phyloP scores from a whole-genome alignment of 1,140 invertebrate species.

The Drosophila triauraria region DNA sequence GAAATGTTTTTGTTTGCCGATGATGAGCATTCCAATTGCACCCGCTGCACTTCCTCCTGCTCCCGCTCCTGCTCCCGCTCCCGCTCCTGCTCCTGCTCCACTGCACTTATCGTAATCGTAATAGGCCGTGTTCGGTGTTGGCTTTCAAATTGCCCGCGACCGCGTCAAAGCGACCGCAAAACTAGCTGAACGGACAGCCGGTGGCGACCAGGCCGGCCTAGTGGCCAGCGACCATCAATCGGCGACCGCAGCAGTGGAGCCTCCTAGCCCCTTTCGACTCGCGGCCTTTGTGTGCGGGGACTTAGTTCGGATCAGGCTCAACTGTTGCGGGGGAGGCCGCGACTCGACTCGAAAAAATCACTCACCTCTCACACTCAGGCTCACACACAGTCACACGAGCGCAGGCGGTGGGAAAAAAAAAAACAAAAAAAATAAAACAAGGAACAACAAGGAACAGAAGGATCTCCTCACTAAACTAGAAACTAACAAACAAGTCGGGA shows the following conservation, averaged over 20 bases:
- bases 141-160: constrained; percentile 68
- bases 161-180: constrained; percentile 74
- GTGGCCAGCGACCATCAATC: constrained; percentile 4
- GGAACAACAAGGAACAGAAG: constrained; percentile 5
- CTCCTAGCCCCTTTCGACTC: constrained; percentile 1
- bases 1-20: constrained; percentile 14
- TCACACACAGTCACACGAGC: constrained; percentile 27
- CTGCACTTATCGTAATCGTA: constrained; percentile 61
- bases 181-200: constrained; percentile 67
- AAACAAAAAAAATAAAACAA: constrained; percentile 12
- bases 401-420: constrained; percentile 8
- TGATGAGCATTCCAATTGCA: constrained; percentile 17
- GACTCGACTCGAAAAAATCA: constrained; percentile 33
- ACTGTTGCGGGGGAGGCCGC: constrained; percentile 46
- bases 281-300: constrained; percentile 2
- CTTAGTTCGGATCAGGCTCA: constrained; percentile 36
- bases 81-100: neutral
- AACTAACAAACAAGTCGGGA: constrained; percentile 23
- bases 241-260: constrained; percentile 46
- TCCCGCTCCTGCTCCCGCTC: constrained; percentile 3
- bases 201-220: constrained; percentile 6
- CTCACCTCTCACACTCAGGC: constrained; percentile 33
- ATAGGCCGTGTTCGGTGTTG: constrained; percentile 59
- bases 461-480: constrained; percentile 22
- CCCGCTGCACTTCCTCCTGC: neutral